phyloP scores from a whole-genome alignment of 1,140 invertebrate species.

The Drosophila tropicalis region DNA sequence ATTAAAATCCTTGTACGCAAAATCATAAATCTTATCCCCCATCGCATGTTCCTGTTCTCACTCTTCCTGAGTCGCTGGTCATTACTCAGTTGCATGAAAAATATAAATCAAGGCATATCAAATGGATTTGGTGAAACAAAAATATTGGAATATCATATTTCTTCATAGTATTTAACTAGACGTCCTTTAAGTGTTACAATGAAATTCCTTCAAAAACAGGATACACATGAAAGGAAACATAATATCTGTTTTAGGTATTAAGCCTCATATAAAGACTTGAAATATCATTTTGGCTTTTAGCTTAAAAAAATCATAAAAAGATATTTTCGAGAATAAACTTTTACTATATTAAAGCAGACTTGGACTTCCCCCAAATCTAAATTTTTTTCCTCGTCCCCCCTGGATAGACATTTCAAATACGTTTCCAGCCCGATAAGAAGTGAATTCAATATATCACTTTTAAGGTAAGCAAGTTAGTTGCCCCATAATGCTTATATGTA shows the following conservation, averaged over 20 bases:
- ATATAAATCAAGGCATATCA: slow-evolving; percentile 61
- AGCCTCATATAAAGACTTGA: no score
- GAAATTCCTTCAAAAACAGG: neutral
- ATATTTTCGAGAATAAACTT: no score
- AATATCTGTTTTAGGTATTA: no score
- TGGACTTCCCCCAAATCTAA: no score
- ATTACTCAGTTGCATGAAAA: slow-evolving; percentile 50
- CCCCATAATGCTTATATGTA: neutral
- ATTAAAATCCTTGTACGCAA: slow-evolving; percentile 11
- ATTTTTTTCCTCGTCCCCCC: neutral
- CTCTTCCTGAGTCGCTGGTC: neutral
- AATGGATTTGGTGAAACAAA: slow-evolving; percentile 43
- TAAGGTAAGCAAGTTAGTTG: slow-evolving; percentile 29
- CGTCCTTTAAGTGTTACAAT: neutral
- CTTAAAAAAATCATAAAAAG: no score
- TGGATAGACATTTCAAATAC: slow-evolving; percentile 58
- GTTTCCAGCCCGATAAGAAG: slow-evolving; percentile 39
- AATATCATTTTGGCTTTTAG: no score
- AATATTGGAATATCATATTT: slow-evolving; percentile 43
- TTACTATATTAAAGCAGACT: no score
- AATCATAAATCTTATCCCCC: slow-evolving; percentile 50
- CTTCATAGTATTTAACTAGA: neutral
- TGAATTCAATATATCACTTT: slow-evolving; percentile 46
- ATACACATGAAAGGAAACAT: no score
- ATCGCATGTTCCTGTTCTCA: neutral